Conservation (phyloP, 2,113 vertebrate genomes). For the Dromiciops gliroides region DNA sequence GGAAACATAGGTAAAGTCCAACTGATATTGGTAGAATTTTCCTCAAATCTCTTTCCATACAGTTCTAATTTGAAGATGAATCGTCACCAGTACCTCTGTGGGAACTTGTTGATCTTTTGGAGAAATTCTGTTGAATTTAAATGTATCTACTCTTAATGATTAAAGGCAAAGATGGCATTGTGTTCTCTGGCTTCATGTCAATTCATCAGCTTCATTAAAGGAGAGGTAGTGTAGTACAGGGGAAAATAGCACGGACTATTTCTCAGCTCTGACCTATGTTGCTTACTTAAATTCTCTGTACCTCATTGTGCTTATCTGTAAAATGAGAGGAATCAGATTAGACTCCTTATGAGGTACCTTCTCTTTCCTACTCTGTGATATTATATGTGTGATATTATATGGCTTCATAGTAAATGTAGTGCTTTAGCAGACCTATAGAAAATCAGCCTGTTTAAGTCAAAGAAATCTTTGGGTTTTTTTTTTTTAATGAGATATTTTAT, state of each 20-base stretch:
- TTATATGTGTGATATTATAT: not conserved
- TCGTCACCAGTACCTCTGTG: not conserved
- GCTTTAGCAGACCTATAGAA: not conserved
- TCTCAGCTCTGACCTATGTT: not conserved
- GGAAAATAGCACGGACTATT: not conserved
- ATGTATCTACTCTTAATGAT: constrained; percentile 12
- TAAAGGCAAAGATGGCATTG: not conserved
- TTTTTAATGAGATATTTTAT: too few species aligned
- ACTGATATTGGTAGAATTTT: not conserved
- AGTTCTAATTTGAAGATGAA: not conserved
- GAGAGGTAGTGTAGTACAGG: not conserved
- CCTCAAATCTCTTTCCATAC: not conserved
- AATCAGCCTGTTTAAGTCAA: constrained; percentile 23
- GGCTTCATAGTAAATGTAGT: not conserved
- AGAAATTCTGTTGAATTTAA: not conserved
- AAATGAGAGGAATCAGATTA: not conserved
- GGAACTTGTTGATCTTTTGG: constrained; percentile 15
- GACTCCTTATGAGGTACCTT: not conserved
- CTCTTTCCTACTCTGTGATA: not conserved
- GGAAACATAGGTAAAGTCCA: not conserved
- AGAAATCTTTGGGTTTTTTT: not conserved
- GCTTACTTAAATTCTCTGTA: not conserved
- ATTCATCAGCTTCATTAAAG: not conserved
- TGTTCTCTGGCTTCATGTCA: not conserved
- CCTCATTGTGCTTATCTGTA: not conserved